phyloP scores from a whole-genome alignment of 2,797 vertebrate species.

The Mormyrus hasselquistii region DNA sequence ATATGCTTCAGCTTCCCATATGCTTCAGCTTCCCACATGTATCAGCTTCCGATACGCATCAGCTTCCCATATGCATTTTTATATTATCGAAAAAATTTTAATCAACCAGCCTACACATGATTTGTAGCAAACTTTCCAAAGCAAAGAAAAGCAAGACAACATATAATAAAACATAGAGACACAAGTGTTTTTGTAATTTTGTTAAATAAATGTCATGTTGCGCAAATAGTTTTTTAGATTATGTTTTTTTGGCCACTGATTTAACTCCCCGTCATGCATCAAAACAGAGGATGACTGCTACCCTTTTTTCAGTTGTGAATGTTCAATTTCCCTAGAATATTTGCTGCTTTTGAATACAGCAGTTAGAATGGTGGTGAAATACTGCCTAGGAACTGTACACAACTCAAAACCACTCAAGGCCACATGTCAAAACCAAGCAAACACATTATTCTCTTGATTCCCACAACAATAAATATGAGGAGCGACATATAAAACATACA shows the following conservation, averaged over 20 bases:
- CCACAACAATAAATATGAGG: background rate
- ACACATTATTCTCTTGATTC: background rate
- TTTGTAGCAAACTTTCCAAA: background rate
- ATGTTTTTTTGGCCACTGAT: background rate
- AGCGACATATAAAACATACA: background rate
- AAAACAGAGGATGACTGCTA: background rate
- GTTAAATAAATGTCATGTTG: background rate
- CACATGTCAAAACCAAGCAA: background rate
- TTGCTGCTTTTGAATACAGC: background rate
- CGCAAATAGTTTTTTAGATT: background rate
- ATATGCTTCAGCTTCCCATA: too few species aligned
- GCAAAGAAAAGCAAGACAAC: background rate
- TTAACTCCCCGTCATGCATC: background rate
- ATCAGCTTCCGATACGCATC: too few species aligned
- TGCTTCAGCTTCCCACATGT: too few species aligned
- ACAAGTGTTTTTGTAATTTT: background rate
- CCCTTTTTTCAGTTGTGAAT: background rate
- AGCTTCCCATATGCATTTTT: background rate
- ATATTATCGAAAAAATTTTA: background rate
- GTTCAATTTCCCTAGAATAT: background rate
- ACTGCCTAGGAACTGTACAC: background rate
- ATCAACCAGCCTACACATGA: background rate
- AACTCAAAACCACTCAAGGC: background rate
- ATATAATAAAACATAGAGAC: background rate
- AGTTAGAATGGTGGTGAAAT: background rate